Evolutionary conservation across 2,113 vertebrate species (phyloP).

Genomic region (Hippocampus mohnikei): DNA sequence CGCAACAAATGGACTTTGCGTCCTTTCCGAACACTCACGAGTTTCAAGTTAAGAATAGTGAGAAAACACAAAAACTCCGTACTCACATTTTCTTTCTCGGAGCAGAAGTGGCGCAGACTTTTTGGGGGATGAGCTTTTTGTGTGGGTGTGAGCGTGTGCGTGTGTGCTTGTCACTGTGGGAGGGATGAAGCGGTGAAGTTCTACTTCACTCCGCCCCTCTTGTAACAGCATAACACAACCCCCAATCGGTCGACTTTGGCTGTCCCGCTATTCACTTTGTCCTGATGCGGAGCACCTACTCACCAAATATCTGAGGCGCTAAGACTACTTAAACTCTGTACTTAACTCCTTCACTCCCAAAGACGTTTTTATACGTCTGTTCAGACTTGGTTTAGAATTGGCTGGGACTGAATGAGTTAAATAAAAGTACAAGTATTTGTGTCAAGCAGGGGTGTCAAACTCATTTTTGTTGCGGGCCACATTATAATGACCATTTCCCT

Average conservation of each 20-base stretch:
- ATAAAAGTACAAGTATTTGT: background rate
- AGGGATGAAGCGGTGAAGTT: conserved; percentile 52
- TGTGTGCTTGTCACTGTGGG: conserved; percentile 45
- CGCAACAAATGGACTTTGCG: conserved; percentile 40
- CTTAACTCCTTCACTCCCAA: background rate
- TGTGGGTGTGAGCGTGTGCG: conserved; percentile 33
- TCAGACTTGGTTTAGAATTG: too few relatives aligned
- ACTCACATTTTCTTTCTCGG: conserved; percentile 6
- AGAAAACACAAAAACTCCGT: conserved; percentile 22
- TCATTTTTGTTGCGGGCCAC: too few relatives aligned
- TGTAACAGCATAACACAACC: conserved; percentile 38
- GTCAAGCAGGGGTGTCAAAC: background rate
- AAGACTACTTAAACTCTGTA: background rate
- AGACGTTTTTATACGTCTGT: too few relatives aligned
- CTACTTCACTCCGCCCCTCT: conserved; percentile 57
- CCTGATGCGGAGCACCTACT: conserved; percentile 18
- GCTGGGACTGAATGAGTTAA: background rate
- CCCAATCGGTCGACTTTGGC: conserved; percentile 7
- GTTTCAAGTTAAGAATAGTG: conserved; percentile 14
- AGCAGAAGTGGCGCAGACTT: conserved; percentile 12
- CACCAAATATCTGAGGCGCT: background rate
- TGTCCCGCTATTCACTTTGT: conserved; percentile 39
- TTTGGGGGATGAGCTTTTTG: conserved; percentile 33
- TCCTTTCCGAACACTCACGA: conserved; percentile 2
- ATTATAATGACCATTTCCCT: too few relatives aligned